Conservation (phyloP, 2,113 vertebrate genomes). For the Heptranchias perlo region DNA sequence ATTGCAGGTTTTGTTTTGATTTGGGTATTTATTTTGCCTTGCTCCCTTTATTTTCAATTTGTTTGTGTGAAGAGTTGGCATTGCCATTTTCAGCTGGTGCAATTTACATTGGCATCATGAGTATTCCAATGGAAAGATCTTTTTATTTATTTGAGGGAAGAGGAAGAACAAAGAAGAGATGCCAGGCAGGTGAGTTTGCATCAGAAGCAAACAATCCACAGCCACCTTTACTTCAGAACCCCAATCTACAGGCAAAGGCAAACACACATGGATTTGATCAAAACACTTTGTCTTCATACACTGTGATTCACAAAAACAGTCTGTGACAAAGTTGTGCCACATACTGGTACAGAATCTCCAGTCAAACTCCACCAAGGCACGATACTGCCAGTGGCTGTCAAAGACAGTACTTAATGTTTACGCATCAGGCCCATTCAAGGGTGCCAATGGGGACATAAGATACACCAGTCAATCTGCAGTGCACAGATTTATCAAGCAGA, state of each 20-base stretch:
- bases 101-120: background rate
- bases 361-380: background rate
- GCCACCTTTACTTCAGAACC: background rate
- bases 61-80: background rate
- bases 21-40: background rate
- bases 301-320: background rate
- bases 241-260: background rate
- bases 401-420: background rate
- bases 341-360: background rate
- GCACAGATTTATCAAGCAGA: no score
- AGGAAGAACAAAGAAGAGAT: background rate
- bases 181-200: background rate
- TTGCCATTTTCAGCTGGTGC: background rate
- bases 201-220: background rate
- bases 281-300: background rate
- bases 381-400: background rate
- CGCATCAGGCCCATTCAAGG: background rate
- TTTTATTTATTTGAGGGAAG: background rate
- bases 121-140: no score
- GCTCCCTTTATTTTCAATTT: background rate
- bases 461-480: no score
- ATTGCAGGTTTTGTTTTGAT: background rate
- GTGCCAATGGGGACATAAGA: background rate
- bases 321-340: no score
- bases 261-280: background rate